Evolutionary conservation across 2,797 vertebrate genomes (phyloP).

Genomic region (Ciconia nigra): DNA sequence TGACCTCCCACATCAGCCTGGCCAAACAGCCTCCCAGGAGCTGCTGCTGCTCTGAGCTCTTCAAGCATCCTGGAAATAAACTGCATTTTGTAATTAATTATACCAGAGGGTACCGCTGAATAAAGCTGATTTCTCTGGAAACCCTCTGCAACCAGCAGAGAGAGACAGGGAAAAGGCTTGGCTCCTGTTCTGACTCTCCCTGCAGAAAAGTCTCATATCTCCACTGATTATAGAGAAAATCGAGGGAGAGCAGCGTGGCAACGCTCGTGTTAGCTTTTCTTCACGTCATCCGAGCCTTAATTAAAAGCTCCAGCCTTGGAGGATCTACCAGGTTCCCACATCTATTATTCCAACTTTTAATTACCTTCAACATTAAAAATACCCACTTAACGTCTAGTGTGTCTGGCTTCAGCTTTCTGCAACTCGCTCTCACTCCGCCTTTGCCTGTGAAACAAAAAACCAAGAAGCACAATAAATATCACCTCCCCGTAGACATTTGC

Average conservation of each 20-base stretch:
- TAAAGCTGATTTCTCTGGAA: not conserved
- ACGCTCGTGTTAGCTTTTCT: not conserved
- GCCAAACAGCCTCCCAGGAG: not conserved
- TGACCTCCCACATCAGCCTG: not conserved
- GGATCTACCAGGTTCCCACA: not conserved
- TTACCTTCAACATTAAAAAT: not conserved
- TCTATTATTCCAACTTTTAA: conserved; percentile 20
- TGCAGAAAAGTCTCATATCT: not conserved
- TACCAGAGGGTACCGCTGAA: not conserved
- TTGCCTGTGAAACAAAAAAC: not conserved
- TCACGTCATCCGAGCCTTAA: not conserved
- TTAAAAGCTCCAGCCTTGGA: conserved; percentile 14
- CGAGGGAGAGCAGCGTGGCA: not conserved
- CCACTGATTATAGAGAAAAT: not conserved
- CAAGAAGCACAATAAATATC: not conserved
- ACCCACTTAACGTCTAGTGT: not conserved
- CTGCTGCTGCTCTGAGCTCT: not conserved
- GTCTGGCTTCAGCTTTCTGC: not conserved
- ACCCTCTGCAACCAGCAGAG: not conserved
- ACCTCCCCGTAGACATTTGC: not conserved
- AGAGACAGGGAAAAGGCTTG: not conserved
- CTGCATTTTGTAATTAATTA: not conserved
- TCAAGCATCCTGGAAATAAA: not conserved
- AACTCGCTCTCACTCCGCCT: not conserved
- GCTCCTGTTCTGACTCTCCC: not conserved